These are phyloP conservation scores for Koerneria pararmatus DNA, from an alignment of 2,888 invertebrate species.

Conservation along the genomic window DNA sequence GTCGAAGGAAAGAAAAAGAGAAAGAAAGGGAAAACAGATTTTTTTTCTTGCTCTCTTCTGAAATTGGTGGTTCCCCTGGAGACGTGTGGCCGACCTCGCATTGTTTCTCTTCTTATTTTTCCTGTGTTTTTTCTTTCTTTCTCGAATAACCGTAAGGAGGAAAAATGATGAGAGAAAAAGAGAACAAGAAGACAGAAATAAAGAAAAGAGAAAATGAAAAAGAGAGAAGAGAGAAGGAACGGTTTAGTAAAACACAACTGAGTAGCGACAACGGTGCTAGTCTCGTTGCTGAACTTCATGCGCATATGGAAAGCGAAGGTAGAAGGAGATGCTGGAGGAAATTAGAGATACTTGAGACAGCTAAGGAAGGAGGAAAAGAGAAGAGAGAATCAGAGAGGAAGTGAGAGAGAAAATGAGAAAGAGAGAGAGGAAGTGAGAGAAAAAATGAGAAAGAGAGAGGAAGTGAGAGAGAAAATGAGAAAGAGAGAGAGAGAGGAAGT, in stretches of 20 bases:
- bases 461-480: constrained; percentile 5
- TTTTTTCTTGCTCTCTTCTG: constrained; percentile 4
- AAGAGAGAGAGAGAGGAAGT: neutral
- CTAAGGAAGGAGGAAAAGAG: constrained; percentile 16
- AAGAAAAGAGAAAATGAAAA: no score
- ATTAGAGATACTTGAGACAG: constrained; percentile 23
- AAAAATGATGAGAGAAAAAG: no score
- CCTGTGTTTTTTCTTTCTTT: no score
- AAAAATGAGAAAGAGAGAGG: constrained; percentile 4
- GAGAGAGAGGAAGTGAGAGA: neutral
- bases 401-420: neutral
- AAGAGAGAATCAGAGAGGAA: neutral
- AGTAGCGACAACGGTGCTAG: no score
- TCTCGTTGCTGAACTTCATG: no score
- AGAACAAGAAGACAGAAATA: no score
- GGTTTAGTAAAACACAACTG: no score
- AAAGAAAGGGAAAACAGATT: neutral
- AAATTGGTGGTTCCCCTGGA: constrained; percentile 16
- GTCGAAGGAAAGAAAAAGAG: constrained; percentile 5
- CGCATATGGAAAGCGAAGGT: constrained; percentile 21
- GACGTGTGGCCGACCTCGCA: neutral
- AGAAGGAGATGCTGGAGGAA: neutral
- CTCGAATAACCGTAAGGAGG: no score
- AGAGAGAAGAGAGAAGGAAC: no score
- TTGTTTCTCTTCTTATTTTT: constrained; percentile 6